Evolutionary conservation across 2,797 vertebrate species (phyloP).

Genomic region (Amblyopsis hoosieri): DNA sequence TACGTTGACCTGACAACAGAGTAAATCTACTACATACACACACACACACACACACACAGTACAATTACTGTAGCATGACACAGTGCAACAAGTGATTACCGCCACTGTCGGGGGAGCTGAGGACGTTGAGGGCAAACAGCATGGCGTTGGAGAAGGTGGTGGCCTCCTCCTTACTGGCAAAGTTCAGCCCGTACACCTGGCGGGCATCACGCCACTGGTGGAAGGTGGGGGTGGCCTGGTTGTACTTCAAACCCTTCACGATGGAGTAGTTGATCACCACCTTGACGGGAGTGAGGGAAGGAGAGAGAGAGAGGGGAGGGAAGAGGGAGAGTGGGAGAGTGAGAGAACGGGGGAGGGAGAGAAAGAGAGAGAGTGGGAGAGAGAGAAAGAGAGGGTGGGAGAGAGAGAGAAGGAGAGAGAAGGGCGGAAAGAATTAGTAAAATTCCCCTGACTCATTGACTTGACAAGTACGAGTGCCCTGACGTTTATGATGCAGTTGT

Average conservation of each 20-base stretch:
- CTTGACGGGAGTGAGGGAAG: constrained; percentile 61
- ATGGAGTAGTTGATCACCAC: constrained; percentile 99
- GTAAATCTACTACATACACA: too few species aligned
- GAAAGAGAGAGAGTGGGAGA: too few species aligned
- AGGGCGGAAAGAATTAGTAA: too few species aligned
- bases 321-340: neutral
- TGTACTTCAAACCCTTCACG: constrained; percentile 97
- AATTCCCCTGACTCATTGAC: too few species aligned
- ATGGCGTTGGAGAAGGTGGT: constrained; percentile 96
- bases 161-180: constrained; percentile 97
- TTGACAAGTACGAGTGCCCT: too few species aligned
- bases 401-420: too few species aligned
- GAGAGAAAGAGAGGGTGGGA: neutral
- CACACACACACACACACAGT: too few species aligned
- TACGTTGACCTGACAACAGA: too few species aligned
- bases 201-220: constrained; percentile 98
- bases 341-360: neutral
- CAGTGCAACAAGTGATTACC: constrained; percentile 3
- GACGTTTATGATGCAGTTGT: too few species aligned
- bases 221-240: constrained; percentile 97
- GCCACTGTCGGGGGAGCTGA: constrained; percentile 92
- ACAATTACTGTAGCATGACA: too few species aligned
- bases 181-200: constrained; percentile 96
- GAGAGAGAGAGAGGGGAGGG: too few species aligned
- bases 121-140: constrained; percentile 95